Percentiles rank a stretch among this genome's conserved stretches.
Conservation (phyloP, 2,797 vertebrate genomes). For the Gymnothorax javanicus region DNA sequence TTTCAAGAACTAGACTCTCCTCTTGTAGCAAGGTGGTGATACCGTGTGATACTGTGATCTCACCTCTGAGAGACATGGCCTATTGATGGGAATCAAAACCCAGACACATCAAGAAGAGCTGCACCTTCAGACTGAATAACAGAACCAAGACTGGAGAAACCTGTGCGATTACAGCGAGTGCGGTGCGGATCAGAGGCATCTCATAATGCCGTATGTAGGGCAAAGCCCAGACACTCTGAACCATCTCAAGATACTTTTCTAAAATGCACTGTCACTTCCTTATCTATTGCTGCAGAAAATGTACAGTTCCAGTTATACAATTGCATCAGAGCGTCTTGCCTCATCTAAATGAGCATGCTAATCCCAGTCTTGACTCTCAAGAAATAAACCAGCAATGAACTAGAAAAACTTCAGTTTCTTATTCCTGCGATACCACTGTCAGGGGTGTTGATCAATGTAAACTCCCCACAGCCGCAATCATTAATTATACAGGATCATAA, state of each 20-base stretch:
- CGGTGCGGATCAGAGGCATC: not conserved
- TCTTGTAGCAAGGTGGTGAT: not conserved
- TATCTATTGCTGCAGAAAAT: not conserved
- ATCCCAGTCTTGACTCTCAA: not conserved
- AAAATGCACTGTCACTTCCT: not conserved
- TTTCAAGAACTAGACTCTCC: not conserved
- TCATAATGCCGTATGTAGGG: not conserved
- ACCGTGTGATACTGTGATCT: slow-evolving; percentile 4
- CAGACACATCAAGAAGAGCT: not conserved
- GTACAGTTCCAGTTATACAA: not conserved
- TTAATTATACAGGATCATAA: not conserved
- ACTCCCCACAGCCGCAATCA: not conserved
- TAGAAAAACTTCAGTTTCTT: not conserved
- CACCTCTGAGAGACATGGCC: not conserved
- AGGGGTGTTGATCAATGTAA: not conserved
- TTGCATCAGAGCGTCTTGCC: not conserved
- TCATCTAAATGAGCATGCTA: not conserved
- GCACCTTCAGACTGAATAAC: not conserved
- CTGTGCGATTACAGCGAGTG: not conserved
- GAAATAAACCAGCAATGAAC: not conserved
- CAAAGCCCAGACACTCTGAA: not conserved
- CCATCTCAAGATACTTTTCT: not conserved
- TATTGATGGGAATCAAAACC: not conserved
- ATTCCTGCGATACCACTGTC: not conserved
- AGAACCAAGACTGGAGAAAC: not conserved